A percentile compares a stretch with the other conserved stretches of the same genome.
Conservation (phyloP, 2,888 invertebrate species). For the Mechanitis mazaeus region DNA sequence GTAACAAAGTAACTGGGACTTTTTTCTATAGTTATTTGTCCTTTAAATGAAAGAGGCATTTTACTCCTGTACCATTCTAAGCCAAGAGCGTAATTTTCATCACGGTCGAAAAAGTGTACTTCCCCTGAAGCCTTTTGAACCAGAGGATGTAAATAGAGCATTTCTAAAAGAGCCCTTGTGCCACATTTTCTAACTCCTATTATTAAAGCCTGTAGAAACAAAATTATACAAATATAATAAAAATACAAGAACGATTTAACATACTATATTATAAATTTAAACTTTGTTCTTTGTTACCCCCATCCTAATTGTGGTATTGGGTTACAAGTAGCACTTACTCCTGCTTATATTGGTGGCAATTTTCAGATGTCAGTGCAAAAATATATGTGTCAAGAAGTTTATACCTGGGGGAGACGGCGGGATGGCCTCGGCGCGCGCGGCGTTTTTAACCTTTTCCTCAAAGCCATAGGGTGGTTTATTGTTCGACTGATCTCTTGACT, state of each 20-base stretch:
- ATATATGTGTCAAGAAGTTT: constrained; percentile 34
- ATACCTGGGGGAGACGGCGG: constrained; percentile 76
- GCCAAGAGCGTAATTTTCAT: constrained; percentile 93
- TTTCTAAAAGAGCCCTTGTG: constrained; percentile 95
- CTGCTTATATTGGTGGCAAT: constrained; percentile 30
- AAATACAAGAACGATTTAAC: not conserved
- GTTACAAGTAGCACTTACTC: constrained; percentile 15
- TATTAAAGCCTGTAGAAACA: constrained; percentile 82
- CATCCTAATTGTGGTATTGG: constrained; percentile 20
- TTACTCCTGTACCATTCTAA: constrained; percentile 96
- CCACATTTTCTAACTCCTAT: constrained; percentile 98
- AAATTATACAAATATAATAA: not conserved
- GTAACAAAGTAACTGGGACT: constrained; percentile 98
- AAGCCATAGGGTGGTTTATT: constrained; percentile 69
- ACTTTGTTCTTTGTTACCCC: constrained; percentile 3
- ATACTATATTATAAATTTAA: not conserved
- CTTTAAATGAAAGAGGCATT: constrained; percentile 95
- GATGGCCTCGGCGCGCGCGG: constrained; percentile 61
- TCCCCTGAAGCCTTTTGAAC: constrained; percentile 96
- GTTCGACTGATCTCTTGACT: constrained; percentile 65
- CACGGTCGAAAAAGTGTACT: constrained; percentile 97
- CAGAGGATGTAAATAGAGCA: constrained; percentile 95
- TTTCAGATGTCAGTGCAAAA: constrained; percentile 28
- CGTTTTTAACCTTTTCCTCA: constrained; percentile 60
- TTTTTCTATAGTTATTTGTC: constrained; percentile 97